phyloP scores from a whole-genome alignment of 2,797 vertebrate genomes.

The Morus bassanus region DNA sequence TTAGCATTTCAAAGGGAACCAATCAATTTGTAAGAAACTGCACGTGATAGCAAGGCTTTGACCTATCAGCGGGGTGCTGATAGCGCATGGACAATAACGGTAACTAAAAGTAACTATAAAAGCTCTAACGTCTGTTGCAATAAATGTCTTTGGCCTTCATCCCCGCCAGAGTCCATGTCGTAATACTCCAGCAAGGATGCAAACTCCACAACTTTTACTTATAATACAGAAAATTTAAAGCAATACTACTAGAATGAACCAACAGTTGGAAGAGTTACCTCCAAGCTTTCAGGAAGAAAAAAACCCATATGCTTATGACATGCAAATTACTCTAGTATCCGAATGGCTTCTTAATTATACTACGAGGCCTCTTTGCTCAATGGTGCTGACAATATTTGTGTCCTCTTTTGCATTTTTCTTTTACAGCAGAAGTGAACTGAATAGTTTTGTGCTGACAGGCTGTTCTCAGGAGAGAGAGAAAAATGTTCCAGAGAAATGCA shows the following conservation, averaged over 20 bases:
- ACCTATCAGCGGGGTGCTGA: too few relatives aligned
- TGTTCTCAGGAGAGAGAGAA: neutral
- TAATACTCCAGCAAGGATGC: too few relatives aligned
- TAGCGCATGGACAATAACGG: too few relatives aligned
- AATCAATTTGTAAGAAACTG: too few relatives aligned
- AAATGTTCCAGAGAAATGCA: neutral
- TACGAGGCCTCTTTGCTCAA: neutral
- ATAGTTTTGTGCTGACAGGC: neutral
- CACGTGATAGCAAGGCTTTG: too few relatives aligned
- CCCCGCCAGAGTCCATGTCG: too few relatives aligned
- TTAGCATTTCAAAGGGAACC: too few relatives aligned
- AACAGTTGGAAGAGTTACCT: neutral
- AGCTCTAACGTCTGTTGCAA: too few relatives aligned
- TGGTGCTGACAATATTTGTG: neutral
- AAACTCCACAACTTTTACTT: neutral
- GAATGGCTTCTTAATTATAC: neutral
- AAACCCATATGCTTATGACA: rapidly evolving
- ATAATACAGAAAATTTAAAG: neutral
- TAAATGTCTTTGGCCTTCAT: too few relatives aligned
- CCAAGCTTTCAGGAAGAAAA: neutral
- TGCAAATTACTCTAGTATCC: neutral
- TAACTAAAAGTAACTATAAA: too few relatives aligned
- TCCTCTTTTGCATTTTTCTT: neutral
- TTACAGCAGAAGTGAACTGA: neutral
- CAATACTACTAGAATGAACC: neutral